Conservation (phyloP, 1,140 invertebrate genomes). For the Camponotus floridanus region DNA sequence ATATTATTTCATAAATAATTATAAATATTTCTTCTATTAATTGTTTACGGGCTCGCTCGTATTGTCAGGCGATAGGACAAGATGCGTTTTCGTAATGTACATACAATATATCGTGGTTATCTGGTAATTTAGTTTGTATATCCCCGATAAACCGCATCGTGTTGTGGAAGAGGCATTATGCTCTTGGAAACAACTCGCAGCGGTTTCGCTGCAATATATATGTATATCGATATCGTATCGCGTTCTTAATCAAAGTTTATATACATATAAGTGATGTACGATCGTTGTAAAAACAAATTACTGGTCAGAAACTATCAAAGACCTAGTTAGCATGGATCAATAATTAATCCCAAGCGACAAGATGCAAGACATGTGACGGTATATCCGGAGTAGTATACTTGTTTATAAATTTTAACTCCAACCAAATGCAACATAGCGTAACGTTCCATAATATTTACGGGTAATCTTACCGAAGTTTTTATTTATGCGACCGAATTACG, state of each 20-base stretch:
- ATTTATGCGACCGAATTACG: slow-evolving; percentile 6
- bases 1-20: too few species aligned
- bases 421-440: background rate
- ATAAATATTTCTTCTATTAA: slow-evolving; percentile 5
- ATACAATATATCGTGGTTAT: slow-evolving; percentile 27
- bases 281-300: slow-evolving; percentile 31
- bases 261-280: background rate
- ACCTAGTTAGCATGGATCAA: background rate
- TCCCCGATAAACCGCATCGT: slow-evolving; percentile 40
- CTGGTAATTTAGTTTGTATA: slow-evolving; percentile 21
- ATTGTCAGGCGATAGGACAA: background rate
- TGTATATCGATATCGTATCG: slow-evolving; percentile 12
- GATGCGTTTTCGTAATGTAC: background rate
- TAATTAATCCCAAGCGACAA: slow-evolving; percentile 28
- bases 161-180: slow-evolving; percentile 52
- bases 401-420: slow-evolving; percentile 33
- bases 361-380: background rate
- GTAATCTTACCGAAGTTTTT: background rate
- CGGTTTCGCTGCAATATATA: background rate
- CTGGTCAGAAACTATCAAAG: slow-evolving; percentile 17
- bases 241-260: slow-evolving; percentile 19
- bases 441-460: background rate
- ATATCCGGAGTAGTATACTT: background rate
- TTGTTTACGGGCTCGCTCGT: background rate
- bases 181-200: slow-evolving; percentile 24